A percentile compares a stretch with the other conserved stretches of the same genome.
Conservation (phyloP, 2,113 vertebrate genomes). For the Ceyx cyanopectus region DNA sequence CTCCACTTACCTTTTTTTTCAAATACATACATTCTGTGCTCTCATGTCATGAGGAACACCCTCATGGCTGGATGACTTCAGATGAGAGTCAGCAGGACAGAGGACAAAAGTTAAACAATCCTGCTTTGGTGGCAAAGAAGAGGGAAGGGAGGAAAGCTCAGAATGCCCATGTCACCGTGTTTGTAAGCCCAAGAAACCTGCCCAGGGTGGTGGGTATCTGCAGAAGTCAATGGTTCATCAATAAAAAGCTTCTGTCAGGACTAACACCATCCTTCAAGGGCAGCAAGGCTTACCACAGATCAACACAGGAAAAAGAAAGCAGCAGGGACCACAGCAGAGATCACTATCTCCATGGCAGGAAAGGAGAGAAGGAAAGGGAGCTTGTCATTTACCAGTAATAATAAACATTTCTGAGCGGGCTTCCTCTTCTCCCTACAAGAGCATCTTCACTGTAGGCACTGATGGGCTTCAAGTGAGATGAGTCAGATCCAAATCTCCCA, state of each 20-base stretch:
- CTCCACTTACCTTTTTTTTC: neutral
- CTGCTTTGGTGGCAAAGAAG: neutral
- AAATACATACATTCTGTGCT: neutral
- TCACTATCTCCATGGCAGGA: neutral
- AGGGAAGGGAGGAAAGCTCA: neutral
- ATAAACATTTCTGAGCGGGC: neutral
- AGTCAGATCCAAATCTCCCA: neutral
- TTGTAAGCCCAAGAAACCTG: neutral
- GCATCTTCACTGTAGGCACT: neutral
- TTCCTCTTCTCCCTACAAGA: neutral
- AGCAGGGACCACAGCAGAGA: neutral
- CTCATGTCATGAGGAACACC: neutral
- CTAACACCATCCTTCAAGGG: neutral
- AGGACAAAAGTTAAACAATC: neutral
- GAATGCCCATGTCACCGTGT: neutral
- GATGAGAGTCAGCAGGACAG: neutral
- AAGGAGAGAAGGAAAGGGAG: neutral
- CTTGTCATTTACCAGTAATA: neutral
- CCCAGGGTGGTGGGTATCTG: neutral
- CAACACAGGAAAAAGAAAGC: constrained; percentile 11
- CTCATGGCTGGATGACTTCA: neutral
- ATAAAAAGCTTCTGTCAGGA: neutral
- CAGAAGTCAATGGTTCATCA: neutral
- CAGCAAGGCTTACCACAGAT: neutral
- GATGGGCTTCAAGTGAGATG: neutral